Conservation (phyloP, 2,888 invertebrate genomes). For the Oscheius myriophilus region DNA sequence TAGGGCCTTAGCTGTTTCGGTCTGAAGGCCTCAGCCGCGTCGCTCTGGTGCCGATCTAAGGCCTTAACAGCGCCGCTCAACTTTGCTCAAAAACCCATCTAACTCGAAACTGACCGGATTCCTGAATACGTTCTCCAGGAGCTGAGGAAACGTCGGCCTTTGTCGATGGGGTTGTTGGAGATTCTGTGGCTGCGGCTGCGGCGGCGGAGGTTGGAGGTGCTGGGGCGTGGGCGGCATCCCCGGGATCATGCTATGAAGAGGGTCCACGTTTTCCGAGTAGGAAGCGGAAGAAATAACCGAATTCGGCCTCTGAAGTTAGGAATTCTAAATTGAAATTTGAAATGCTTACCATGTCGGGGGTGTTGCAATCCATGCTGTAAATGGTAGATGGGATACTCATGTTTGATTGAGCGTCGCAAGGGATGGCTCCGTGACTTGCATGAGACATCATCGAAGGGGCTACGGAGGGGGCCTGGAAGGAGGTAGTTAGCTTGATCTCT, state of each 20-base stretch:
- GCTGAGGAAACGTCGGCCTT: neutral
- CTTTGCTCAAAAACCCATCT: too few species aligned
- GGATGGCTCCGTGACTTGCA: neutral
- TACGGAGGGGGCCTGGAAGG: slow-evolving; percentile 1
- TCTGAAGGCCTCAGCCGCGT: too few species aligned
- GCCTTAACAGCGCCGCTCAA: too few species aligned
- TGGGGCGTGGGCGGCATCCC: neutral
- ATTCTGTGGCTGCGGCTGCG: neutral
- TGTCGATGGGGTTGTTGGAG: neutral
- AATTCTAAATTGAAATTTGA: neutral
- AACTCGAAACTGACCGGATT: too few species aligned
- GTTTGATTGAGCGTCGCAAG: neutral
- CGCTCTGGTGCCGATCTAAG: too few species aligned
- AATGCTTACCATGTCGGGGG: neutral
- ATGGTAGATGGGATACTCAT: slow-evolving; percentile 7
- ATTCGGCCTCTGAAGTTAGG: neutral
- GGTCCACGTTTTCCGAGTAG: slow-evolving; percentile 15
- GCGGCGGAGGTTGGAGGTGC: neutral
- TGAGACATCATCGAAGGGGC: slow-evolving; percentile 22
- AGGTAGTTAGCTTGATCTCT: neutral
- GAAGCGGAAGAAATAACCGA: slow-evolving; percentile 4
- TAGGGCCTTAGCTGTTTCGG: too few species aligned
- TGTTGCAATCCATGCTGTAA: neutral
- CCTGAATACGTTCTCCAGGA: neutral
- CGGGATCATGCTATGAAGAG: neutral